Evolutionary conservation across 2,888 invertebrate genomes (phyloP), one percentile per base, ranked within the genome.

Genomic region (Carpatolechia fugitivella): DNA sequence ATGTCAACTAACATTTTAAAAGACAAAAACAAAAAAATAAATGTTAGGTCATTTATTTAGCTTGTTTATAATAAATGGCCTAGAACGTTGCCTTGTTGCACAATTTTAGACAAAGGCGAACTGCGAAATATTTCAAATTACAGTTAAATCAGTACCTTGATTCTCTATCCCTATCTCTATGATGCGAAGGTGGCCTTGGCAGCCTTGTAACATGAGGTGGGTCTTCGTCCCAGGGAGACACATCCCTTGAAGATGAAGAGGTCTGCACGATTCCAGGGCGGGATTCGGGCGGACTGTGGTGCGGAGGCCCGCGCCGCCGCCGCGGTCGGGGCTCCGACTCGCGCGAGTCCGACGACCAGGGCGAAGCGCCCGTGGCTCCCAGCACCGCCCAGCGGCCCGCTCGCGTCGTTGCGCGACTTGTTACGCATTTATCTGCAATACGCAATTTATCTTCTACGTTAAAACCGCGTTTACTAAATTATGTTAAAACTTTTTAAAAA

Each of bases 201-300:
- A 82, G 62, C 7, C 90, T 72, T 8, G 82, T 60, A 33, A 77
- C 73, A 0, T 81, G 78, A 5, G 92, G 91, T 60, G 92, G 87
- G 63, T 96, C 96, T 60, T 94, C 94, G 59, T 96, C 95, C 96
- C 96, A 96, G 1, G 95, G 95, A 47, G 96, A 95, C 18, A 94
- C 93, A 74, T 96, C 96, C 0, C 95, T 90, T 0, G 95, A 94
- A 6, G 94, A 94, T 0, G 94, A 94, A 0, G 94, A 94, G 0
- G 94, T 92, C 76, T 93, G 93, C 14, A 91, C 92, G 88, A 1
- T 63, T 0, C 46, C 29, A 0, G 71, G 61, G n/a, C 61, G 38
- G 0, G 65, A 56, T 57, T 63, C 62, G 40, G 62, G 58, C 58
- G 57, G 60, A 46, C 57, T 61, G 62, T 71, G 41, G 59, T 66